phyloP scores from a whole-genome alignment of 2,113 vertebrate species.

The Ophthalmolycus amberensis region DNA sequence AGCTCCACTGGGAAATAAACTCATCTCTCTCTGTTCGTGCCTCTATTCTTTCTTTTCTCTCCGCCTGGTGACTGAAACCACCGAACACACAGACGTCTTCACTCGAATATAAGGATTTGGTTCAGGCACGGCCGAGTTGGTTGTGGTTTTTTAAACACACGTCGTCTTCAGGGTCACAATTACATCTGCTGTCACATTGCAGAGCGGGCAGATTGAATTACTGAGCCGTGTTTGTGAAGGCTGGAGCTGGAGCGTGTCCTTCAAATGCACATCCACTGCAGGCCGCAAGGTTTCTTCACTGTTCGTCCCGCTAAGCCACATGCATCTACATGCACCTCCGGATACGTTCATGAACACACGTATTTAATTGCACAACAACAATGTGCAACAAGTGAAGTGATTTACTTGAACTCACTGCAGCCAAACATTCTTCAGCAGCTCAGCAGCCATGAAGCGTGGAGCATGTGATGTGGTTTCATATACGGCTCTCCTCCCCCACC shows the following conservation, averaged over 20 bases:
- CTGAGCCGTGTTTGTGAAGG: background rate
- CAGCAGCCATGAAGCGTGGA: constrained; percentile 13
- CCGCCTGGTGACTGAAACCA: constrained; percentile 18
- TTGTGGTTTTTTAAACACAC: constrained; percentile 21
- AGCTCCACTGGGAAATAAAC: constrained; percentile 40
- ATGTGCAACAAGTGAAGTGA: background rate
- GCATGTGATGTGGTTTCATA: constrained; percentile 46
- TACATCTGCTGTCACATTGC: constrained; percentile 57
- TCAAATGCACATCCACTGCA: constrained; percentile 1
- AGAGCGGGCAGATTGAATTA: constrained; percentile 43
- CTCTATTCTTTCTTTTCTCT: too few species aligned
- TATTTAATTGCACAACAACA: background rate
- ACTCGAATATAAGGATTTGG: constrained; percentile 26
- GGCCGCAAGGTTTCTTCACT: background rate
- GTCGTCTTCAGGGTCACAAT: constrained; percentile 26
- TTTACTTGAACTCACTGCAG: background rate
- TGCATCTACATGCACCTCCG: background rate
- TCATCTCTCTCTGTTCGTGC: background rate
- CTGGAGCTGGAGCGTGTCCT: background rate
- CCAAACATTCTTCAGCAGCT: constrained; percentile 32
- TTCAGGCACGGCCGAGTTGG: constrained; percentile 17
- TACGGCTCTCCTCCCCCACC: background rate
- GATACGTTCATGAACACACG: background rate
- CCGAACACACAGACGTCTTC: constrained; percentile 2
- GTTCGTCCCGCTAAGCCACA: background rate